Percentiles rank a stretch among this genome's conserved stretches.
Evolutionary conservation across 2,113 vertebrate species (phyloP).

Genomic region (Ctenodactylus gundi): DNA sequence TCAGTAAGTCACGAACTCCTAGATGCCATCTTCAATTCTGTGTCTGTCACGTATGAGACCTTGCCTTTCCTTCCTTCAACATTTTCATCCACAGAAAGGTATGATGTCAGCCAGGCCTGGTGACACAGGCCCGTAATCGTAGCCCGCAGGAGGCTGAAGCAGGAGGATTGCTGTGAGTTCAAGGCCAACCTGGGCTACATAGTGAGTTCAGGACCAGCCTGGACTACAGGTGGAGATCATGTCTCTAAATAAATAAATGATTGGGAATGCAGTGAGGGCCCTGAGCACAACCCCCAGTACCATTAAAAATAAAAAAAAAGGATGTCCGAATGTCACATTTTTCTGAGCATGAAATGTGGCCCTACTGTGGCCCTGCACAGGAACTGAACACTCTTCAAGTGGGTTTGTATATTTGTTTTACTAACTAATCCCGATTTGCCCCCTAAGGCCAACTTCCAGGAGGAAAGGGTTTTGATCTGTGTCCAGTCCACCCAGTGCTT

Average conservation of each 20-base stretch:
- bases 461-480: not conserved
- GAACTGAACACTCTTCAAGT: not conserved
- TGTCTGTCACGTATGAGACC: not conserved
- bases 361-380: not conserved
- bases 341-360: not conserved
- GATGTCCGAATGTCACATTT: fast-evolving
- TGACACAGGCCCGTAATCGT: no score
- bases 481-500: not conserved
- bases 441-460: not conserved
- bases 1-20: not conserved
- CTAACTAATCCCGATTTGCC: not conserved
- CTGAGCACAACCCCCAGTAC: no score
- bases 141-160: no score
- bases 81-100: not conserved
- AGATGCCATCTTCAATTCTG: not conserved
- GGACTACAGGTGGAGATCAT: no score
- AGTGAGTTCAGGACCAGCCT: no score
- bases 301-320: no score
- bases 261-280: no score
- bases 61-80: no score
- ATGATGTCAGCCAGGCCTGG: no score
- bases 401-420: not conserved
- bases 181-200: no score
- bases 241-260: no score
- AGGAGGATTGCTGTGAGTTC: no score